Conservation (phyloP, 2,888 invertebrate species). For the Polydesmus complanatus region DNA sequence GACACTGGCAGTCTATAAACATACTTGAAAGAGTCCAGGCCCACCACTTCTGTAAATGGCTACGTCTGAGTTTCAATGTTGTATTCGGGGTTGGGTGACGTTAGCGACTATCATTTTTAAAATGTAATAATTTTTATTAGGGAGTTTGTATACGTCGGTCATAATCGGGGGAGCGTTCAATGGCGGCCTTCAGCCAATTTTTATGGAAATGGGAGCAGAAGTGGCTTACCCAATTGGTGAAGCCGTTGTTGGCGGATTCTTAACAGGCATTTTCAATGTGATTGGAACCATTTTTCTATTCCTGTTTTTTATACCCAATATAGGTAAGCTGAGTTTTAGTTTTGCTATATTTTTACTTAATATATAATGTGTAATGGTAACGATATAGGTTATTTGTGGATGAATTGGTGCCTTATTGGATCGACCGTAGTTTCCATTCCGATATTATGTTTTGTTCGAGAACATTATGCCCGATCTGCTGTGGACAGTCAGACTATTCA, state of each 20-base stretch:
- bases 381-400: conserved; percentile 18
- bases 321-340: conserved; percentile 9
- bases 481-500: conserved; percentile 5
- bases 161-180: conserved; percentile 14
- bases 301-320: conserved; percentile 17
- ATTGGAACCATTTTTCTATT: conserved; percentile 18
- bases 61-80: no score
- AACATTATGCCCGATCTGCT: conserved; percentile 13
- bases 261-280: conserved; percentile 17
- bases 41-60: no score
- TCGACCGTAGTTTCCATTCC: conserved; percentile 16
- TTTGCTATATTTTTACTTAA: neutral
- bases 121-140: neutral
- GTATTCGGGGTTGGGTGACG: no score
- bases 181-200: conserved; percentile 14
- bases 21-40: no score
- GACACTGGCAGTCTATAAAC: no score
- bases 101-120: neutral
- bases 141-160: conserved; percentile 6
- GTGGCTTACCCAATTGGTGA: conserved; percentile 18
- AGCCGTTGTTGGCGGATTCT: conserved; percentile 18
- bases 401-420: conserved; percentile 18
- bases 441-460: conserved; percentile 14
- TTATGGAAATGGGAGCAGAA: conserved; percentile 18
- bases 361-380: neutral